Conservation (phyloP, 2,797 vertebrate species). For the Tadarida brasiliensis region DNA sequence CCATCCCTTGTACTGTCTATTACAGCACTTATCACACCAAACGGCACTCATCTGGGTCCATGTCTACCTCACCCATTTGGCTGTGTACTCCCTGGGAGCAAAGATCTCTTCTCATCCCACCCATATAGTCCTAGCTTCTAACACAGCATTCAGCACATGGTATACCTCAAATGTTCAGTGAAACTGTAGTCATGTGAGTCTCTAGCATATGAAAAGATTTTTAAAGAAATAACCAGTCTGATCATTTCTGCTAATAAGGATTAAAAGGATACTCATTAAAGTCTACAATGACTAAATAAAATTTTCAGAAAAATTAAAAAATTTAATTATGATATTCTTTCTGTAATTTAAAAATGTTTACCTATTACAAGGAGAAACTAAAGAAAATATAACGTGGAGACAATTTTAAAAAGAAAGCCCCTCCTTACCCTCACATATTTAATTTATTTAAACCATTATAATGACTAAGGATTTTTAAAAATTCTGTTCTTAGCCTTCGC, state of each 20-base stretch:
- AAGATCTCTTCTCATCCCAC: neutral
- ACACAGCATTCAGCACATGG: neutral
- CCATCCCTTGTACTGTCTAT: neutral
- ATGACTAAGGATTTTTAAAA: neutral
- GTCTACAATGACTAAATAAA: conserved; percentile 2
- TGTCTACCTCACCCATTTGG: neutral
- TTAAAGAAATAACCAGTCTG: conserved; percentile 33
- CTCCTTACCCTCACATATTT: neutral
- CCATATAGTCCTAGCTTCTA: neutral
- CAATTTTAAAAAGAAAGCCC: conserved; percentile 14
- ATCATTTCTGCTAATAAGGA: conserved; percentile 23
- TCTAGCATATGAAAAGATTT: neutral
- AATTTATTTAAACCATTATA: conserved; percentile 33
- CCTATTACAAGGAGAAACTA: conserved; percentile 12
- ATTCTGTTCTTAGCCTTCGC: neutral
- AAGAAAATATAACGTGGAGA: neutral
- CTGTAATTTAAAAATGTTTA: conserved; percentile 32
- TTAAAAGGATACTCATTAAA: conserved; percentile 41
- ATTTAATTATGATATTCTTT: conserved; percentile 53
- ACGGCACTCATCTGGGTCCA: neutral
- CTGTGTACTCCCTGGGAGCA: neutral
- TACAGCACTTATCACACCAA: neutral
- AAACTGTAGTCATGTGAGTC: neutral
- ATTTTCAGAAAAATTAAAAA: conserved; percentile 14
- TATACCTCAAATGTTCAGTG: neutral